These are phyloP conservation scores for Dastarcus helophoroides DNA, from an alignment of 2,888 invertebrate species.

Conservation along the genomic window DNA sequence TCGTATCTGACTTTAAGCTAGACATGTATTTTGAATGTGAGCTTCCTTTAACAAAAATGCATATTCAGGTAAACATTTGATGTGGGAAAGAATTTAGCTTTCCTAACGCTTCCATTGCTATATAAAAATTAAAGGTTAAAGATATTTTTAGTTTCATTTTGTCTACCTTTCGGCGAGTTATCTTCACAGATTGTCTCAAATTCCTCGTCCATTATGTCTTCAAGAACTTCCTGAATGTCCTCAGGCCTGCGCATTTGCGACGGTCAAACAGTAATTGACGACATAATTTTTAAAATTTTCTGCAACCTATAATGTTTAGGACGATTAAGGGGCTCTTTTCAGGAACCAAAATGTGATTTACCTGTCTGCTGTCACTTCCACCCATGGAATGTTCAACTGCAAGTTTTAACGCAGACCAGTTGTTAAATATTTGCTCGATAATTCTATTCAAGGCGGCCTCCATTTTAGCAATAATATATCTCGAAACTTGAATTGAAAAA, in stretches of 20 bases:
- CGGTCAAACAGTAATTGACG: constrained; percentile 48
- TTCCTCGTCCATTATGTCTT: constrained; percentile 62
- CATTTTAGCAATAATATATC: too few relatives aligned
- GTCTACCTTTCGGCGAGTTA: constrained; percentile 49
- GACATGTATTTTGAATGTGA: neutral
- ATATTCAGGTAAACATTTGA: neutral
- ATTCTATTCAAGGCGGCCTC: constrained; percentile 45
- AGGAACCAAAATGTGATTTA: constrained; percentile 23
- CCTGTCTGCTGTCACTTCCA: constrained; percentile 56
- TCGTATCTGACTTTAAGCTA: too few relatives aligned
- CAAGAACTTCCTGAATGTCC: constrained; percentile 51
- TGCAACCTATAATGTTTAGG: constrained; percentile 28
- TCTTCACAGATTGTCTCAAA: constrained; percentile 64
- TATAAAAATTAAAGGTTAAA: constrained; percentile 3
- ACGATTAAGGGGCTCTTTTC: neutral
- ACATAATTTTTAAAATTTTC: constrained; percentile 53
- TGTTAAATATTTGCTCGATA: constrained; percentile 56
- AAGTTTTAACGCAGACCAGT: constrained; percentile 59
- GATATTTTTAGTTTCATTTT: constrained; percentile 7
- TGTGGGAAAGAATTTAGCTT: neutral
- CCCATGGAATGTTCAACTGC: constrained; percentile 68
- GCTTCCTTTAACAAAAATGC: neutral
- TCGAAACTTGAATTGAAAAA: too few relatives aligned
- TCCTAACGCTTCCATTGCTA: too few relatives aligned
- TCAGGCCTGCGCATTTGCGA: constrained; percentile 45